Evolutionary conservation across 1,140 invertebrate genomes (phyloP).

Genomic region (Lepidurus arcticus): DNA sequence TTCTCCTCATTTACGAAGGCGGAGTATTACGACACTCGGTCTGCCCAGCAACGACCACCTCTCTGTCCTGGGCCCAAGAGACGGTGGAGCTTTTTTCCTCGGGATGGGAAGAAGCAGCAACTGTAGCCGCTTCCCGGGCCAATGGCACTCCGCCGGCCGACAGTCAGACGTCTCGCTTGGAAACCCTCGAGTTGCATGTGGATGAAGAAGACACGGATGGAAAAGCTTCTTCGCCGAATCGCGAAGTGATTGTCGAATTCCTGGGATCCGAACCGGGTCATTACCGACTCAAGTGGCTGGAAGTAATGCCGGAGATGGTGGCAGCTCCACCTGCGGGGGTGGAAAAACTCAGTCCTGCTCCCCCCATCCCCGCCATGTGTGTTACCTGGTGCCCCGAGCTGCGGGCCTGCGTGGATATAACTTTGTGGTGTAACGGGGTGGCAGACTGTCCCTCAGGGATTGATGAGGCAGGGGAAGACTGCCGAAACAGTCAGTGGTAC

Average conservation of each 20-base stretch:
- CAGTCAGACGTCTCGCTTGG: constrained; percentile 22
- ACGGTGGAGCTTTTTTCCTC: constrained; percentile 74
- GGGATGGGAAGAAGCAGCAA: constrained; percentile 55
- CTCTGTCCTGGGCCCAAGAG: constrained; percentile 43
- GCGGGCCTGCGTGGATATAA: constrained; percentile 77
- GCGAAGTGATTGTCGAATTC: constrained; percentile 67
- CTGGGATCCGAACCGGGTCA: constrained; percentile 63
- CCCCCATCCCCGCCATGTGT: constrained; percentile 57
- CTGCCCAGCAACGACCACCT: constrained; percentile 58
- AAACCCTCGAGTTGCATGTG: background rate
- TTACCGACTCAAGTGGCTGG: constrained; percentile 74
- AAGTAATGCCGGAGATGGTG: constrained; percentile 53
- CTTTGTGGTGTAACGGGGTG: constrained; percentile 81
- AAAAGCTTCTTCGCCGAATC: constrained; percentile 41
- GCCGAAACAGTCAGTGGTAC: constrained; percentile 25
- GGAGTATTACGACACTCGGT: constrained; percentile 46
- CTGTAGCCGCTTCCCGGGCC: constrained; percentile 34
- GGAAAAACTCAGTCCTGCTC: constrained; percentile 38
- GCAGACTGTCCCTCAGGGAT: constrained; percentile 79
- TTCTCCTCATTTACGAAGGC: constrained; percentile 65
- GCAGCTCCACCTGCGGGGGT: constrained; percentile 25
- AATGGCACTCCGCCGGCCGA: constrained; percentile 32
- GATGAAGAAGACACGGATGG: constrained; percentile 43
- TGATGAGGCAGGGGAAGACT: constrained; percentile 64
- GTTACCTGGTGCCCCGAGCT: constrained; percentile 73